Percentiles rank a stretch among this genome's conserved stretches.
These are phyloP conservation scores for Lucinisca nassula DNA, from an alignment of 2,888 invertebrate species.

Conservation along the genomic window DNA sequence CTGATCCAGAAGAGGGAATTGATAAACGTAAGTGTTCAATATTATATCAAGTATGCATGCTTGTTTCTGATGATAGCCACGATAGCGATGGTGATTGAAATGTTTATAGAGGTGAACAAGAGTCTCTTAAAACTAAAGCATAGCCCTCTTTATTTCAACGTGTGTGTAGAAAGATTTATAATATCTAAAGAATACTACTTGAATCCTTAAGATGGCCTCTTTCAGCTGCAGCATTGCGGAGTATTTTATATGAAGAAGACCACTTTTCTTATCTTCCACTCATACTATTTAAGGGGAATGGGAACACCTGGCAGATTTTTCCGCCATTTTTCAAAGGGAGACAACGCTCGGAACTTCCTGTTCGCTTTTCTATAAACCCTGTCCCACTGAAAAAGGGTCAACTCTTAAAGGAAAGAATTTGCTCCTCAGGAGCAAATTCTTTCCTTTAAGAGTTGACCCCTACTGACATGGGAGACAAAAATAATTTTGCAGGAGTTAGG, in stretches of 20 bases:
- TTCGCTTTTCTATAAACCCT: too few relatives aligned
- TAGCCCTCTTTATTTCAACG: not conserved
- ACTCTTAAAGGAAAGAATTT: too few relatives aligned
- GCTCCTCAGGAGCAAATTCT: too few relatives aligned
- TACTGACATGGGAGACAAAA: too few relatives aligned
- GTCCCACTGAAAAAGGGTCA: too few relatives aligned
- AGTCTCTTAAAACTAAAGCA: not conserved
- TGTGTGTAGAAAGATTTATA: not conserved
- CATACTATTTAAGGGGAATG: too few relatives aligned
- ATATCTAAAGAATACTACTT: constrained; percentile 2
- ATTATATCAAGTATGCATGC: constrained; percentile 12
- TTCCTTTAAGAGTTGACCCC: too few relatives aligned
- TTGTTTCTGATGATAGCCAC: not conserved
- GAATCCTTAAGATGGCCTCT: not conserved
- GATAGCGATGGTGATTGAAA: not conserved
- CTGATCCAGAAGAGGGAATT: not conserved
- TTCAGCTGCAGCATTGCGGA: not conserved
- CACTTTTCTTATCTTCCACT: not conserved
- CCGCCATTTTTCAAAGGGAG: too few relatives aligned
- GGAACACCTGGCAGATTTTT: too few relatives aligned
- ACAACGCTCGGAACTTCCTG: too few relatives aligned
- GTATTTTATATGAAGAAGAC: not conserved
- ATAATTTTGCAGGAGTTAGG: too few relatives aligned
- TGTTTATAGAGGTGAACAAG: not conserved
- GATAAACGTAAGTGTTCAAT: constrained; percentile 26